A percentile compares a stretch with the other conserved stretches of the same genome.
These are phyloP conservation scores for Polymixis flavicincta DNA, from an alignment of 2,888 invertebrate genomes.

Conservation along the genomic window DNA sequence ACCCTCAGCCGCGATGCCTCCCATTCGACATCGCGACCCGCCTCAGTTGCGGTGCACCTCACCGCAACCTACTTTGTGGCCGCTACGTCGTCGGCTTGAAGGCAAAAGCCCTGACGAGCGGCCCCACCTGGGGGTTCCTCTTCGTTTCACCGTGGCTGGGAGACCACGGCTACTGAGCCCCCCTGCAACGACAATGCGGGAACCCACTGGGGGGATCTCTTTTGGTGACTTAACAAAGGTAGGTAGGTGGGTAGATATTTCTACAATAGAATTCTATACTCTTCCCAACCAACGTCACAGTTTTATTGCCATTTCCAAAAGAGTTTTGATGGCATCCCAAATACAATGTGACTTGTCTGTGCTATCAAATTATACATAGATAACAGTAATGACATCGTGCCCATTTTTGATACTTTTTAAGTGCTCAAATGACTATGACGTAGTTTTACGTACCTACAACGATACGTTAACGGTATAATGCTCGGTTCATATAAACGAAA, in stretches of 20 bases:
- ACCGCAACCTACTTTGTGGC: too few relatives aligned
- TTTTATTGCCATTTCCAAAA: not conserved
- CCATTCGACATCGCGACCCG: too few relatives aligned
- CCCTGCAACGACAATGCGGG: too few relatives aligned
- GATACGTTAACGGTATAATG: not conserved
- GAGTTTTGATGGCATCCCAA: not conserved
- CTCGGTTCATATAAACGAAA: too few relatives aligned
- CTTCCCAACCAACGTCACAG: not conserved
- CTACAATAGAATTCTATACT: not conserved
- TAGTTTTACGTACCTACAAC: not conserved
- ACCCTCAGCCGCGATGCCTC: too few relatives aligned
- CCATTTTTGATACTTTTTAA: constrained; percentile 9
- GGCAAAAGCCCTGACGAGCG: too few relatives aligned
- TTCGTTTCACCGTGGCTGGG: too few relatives aligned
- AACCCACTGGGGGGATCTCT: too few relatives aligned
- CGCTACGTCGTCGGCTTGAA: too few relatives aligned
- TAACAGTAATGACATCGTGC: constrained; percentile 15
- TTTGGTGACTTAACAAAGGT: not conserved
- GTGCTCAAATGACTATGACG: not conserved
- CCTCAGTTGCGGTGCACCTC: too few relatives aligned
- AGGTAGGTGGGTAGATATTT: not conserved
- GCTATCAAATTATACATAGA: constrained; percentile 12
- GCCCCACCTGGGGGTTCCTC: too few relatives aligned
- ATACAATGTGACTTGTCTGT: not conserved
- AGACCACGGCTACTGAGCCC: too few relatives aligned